phyloP scores from a whole-genome alignment of 2,797 vertebrate species.

The Crocidura indochinensis region DNA sequence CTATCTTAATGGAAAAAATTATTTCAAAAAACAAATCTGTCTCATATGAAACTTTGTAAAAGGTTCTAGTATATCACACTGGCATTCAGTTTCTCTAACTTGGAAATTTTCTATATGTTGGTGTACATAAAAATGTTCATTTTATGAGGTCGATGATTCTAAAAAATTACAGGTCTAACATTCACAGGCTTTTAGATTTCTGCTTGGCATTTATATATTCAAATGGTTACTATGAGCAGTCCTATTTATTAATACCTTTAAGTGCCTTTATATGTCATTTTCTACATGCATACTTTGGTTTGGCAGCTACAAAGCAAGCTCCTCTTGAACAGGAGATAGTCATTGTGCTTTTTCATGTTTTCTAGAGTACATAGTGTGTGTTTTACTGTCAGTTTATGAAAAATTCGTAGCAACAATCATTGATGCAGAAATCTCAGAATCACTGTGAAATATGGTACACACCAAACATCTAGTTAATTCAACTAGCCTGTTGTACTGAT shows the following conservation, averaged over 20 bases:
- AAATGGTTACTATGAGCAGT: not conserved
- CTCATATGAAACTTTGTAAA: conserved; percentile 53
- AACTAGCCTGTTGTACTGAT: not conserved
- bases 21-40: conserved; percentile 41
- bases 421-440: not conserved
- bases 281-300: conserved; percentile 5
- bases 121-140: not conserved
- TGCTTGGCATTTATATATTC: not conserved
- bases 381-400: conserved; percentile 17
- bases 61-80: conserved; percentile 19
- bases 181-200: not conserved
- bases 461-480: not conserved
- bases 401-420: conserved; percentile 31
- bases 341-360: not conserved
- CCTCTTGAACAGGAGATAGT: conserved; percentile 20
- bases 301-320: not conserved
- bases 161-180: not conserved
- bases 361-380: not conserved
- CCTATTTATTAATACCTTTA: not conserved
- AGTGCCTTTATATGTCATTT: not conserved
- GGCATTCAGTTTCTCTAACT: conserved; percentile 15
- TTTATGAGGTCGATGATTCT: conserved; percentile 7
- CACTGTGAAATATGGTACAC: not conserved
- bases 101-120: conserved; percentile 1
- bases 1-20: conserved; percentile 39